Evolutionary conservation across 2,797 vertebrate species (phyloP).

Genomic region (Parambassis ranga): DNA sequence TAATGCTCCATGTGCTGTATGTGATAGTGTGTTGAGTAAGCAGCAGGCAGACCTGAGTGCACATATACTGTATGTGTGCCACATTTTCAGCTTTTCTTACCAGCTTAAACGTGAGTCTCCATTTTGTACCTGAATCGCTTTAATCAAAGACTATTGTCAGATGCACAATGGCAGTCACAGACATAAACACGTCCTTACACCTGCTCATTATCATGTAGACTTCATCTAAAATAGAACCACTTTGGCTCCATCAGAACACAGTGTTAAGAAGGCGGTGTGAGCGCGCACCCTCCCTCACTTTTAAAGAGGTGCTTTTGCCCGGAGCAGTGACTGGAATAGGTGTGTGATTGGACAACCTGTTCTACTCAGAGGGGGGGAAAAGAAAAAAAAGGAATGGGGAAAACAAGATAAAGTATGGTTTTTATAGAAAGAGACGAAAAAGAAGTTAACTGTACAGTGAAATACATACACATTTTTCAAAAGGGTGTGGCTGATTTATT

Average conservation of each 20-base stretch:
- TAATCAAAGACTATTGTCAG: constrained; percentile 74
- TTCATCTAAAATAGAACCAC: constrained; percentile 47
- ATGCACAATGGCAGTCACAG: constrained; percentile 52
- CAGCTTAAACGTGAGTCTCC: constrained; percentile 8
- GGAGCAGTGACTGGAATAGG: constrained; percentile 37
- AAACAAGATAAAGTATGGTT: constrained; percentile 1
- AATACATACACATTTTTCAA: not conserved
- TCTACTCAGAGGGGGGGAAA: not conserved
- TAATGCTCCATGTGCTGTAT: too few species aligned
- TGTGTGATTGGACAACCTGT: constrained; percentile 52
- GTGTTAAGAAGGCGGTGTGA: constrained; percentile 27
- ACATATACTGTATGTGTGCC: not conserved
- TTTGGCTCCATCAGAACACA: constrained; percentile 41
- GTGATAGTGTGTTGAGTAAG: not conserved
- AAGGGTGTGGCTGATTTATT: not conserved
- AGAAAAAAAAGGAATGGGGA: not conserved
- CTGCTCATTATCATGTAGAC: constrained; percentile 66
- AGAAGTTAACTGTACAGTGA: too few species aligned
- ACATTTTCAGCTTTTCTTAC: constrained; percentile 3
- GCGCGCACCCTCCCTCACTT: constrained; percentile 14
- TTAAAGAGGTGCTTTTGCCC: constrained; percentile 23
- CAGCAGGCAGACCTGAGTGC: not conserved
- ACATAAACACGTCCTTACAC: constrained; percentile 48
- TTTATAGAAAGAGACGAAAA: not conserved
- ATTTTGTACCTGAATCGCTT: constrained; percentile 51